Evolutionary conservation across 1,140 invertebrate species (phyloP).

Genomic region (Thrips palmi): DNA sequence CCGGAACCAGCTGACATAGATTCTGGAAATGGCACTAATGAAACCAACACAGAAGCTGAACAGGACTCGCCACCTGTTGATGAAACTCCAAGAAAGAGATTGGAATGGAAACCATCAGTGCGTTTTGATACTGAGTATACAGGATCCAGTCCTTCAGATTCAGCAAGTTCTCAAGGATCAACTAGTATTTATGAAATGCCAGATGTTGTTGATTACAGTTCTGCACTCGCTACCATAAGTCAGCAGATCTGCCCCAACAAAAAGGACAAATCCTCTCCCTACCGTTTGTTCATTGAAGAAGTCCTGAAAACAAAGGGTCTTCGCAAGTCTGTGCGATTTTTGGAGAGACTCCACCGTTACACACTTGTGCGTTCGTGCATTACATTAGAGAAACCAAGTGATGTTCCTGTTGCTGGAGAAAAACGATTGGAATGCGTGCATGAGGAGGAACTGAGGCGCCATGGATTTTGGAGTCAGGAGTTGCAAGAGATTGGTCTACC

Average conservation of each 20-base stretch:
- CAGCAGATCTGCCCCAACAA: too few species aligned
- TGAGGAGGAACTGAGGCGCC: constrained; percentile 34
- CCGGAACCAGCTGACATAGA: constrained; percentile 11
- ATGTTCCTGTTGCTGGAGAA: constrained; percentile 15
- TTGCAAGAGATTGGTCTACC: constrained; percentile 54
- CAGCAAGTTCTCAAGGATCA: too few species aligned
- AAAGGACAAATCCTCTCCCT: too few species aligned
- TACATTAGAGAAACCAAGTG: constrained; percentile 36
- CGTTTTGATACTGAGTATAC: too few species aligned
- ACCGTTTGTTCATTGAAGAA: constrained; percentile 74
- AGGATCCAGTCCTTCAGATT: too few species aligned
- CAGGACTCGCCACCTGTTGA: not conserved
- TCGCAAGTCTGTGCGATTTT: constrained; percentile 52
- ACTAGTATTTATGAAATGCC: too few species aligned
- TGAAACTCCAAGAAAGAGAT: too few species aligned
- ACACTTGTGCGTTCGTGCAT: constrained; percentile 47
- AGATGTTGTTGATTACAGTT: too few species aligned
- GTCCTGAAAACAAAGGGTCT: constrained; percentile 69
- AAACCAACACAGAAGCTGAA: not conserved
- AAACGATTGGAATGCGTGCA: constrained; percentile 14
- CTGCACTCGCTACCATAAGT: too few species aligned
- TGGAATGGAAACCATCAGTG: too few species aligned
- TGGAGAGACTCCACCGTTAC: constrained; percentile 46
- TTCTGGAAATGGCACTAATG: constrained; percentile 1
- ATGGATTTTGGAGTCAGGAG: constrained; percentile 63